These are phyloP conservation scores for Melanocharis versteri DNA, from an alignment of 2,113 vertebrate genomes.

Conservation along the genomic window DNA sequence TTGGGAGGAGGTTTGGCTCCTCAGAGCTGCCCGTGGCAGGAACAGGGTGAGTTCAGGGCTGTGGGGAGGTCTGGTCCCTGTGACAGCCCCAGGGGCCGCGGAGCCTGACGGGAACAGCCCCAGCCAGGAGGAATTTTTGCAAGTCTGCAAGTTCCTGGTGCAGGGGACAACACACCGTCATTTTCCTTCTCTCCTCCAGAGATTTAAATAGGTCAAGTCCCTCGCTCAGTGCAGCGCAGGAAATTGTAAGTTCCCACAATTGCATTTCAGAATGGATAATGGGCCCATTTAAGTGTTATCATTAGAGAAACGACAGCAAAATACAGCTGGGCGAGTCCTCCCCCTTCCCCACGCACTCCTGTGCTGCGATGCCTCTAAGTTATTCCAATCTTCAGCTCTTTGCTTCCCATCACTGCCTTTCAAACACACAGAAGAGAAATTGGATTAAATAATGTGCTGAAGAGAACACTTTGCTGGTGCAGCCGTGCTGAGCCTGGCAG, in stretches of 20 bases:
- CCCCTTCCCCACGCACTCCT: background rate
- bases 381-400: background rate
- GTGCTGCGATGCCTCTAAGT: background rate
- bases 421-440: background rate
- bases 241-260: background rate
- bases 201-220: background rate
- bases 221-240: background rate
- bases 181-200: background rate
- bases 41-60: accelerated
- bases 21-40: background rate
- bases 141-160: background rate
- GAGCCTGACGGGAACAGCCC: accelerated
- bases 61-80: background rate
- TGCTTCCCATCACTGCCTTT: background rate
- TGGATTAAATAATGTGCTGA: background rate
- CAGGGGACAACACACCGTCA: background rate
- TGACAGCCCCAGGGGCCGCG: accelerated
- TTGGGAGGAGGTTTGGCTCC: background rate
- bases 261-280: background rate
- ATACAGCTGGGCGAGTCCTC: background rate
- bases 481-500: background rate
- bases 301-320: background rate
- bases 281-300: background rate
- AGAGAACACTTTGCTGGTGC: accelerated
- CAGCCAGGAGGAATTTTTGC: background rate